Percentiles rank a stretch among this genome's conserved stretches.
phyloP scores from a whole-genome alignment of 1,140 invertebrate genomes.

The Oreohelix idahoensis region DNA sequence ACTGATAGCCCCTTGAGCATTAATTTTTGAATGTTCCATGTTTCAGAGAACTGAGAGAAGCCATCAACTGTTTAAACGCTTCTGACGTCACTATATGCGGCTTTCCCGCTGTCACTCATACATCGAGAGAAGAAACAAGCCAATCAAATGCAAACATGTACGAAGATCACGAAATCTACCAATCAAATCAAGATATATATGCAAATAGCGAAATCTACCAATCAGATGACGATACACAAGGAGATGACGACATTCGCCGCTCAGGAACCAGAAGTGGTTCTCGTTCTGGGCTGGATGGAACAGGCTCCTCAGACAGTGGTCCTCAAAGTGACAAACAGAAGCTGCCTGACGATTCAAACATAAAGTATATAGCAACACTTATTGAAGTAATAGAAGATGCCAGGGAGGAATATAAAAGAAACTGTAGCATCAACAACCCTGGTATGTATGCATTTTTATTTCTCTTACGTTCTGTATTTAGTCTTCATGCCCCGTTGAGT shows the following conservation, averaged over 20 bases:
- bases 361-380: background rate
- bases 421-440: background rate
- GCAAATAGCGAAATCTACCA: background rate
- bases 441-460: background rate
- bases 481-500: no score
- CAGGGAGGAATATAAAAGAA: background rate
- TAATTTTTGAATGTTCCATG: background rate
- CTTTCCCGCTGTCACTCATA: background rate
- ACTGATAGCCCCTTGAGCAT: no score
- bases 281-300: background rate
- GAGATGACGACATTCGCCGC: background rate
- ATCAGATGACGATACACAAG: background rate
- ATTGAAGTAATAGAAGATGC: background rate
- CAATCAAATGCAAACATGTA: background rate
- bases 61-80: background rate
- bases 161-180: background rate
- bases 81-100: background rate
- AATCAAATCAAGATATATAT: background rate
- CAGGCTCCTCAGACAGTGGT: background rate
- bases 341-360: background rate
- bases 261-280: background rate
- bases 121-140: background rate
- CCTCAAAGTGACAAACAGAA: background rate
- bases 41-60: background rate
- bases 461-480: no score